These are phyloP conservation scores for Epicampocera succincta DNA, from an alignment of 2,888 invertebrate species.

Conservation along the genomic window DNA sequence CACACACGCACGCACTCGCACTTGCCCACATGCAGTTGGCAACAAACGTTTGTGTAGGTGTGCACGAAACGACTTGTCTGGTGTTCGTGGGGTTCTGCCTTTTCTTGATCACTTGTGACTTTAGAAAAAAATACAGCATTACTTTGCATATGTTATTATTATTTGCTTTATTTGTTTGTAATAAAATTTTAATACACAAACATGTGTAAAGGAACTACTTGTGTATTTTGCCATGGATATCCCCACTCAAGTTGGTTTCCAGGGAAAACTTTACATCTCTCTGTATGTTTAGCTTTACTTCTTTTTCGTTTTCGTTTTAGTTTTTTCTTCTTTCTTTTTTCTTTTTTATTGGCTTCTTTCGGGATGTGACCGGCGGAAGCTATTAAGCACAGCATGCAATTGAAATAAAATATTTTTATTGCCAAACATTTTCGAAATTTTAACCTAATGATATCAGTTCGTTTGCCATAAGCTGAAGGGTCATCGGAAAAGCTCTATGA, in stretches of 20 bases:
- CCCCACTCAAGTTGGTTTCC: conserved; percentile 10
- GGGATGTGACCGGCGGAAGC: conserved; percentile 66
- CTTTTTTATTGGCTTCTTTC: conserved; percentile 33
- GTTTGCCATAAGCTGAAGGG: background rate
- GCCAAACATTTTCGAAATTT: conserved; percentile 38
- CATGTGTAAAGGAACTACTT: conserved; percentile 29
- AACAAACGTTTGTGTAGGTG: background rate
- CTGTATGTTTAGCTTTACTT: conserved; percentile 9
- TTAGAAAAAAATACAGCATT: conserved; percentile 42
- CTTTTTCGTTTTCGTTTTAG: background rate
- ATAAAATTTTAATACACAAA: conserved; percentile 22
- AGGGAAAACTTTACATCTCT: conserved; percentile 16
- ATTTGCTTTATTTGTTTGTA: conserved; percentile 50
- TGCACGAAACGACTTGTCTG: background rate
- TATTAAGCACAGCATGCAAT: conserved; percentile 67
- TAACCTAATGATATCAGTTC: conserved; percentile 51
- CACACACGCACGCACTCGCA: background rate
- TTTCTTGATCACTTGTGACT: conserved; percentile 22
- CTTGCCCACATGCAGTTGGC: background rate
- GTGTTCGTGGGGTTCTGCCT: background rate
- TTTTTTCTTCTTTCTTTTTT: background rate
- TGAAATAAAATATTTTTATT: conserved; percentile 68
- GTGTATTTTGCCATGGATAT: conserved; percentile 37
- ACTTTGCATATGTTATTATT: conserved; percentile 66
- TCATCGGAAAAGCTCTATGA: conserved; percentile 11